phyloP scores from a whole-genome alignment of 2,888 invertebrate species.

The Colletes collaris region DNA sequence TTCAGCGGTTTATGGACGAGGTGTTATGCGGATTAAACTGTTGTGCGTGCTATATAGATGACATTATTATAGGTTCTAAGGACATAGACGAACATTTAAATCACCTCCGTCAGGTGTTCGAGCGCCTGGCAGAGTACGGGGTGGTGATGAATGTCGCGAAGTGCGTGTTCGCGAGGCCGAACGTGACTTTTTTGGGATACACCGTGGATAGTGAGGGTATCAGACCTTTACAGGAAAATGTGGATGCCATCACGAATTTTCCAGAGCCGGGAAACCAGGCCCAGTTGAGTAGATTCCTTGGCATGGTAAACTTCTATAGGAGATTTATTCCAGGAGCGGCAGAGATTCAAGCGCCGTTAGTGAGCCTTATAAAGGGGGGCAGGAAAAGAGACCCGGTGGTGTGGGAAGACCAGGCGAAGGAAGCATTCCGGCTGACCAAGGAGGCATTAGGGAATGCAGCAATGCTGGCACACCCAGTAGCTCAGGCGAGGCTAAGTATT shows the following conservation, averaged over 20 bases:
- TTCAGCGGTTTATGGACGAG: too few species aligned
- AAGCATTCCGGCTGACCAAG: slow-evolving; percentile 48
- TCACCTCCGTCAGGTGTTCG: too few species aligned
- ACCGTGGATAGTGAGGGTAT: slow-evolving; percentile 65
- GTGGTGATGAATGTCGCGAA: slow-evolving; percentile 72
- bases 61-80: too few species aligned
- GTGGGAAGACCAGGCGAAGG: slow-evolving; percentile 38
- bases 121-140: slow-evolving; percentile 42
- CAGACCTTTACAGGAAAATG: slow-evolving; percentile 72
- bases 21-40: too few species aligned
- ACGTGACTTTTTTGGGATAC: slow-evolving; percentile 71
- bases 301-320: slow-evolving; percentile 79
- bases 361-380: slow-evolving; percentile 51
- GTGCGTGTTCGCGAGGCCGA: slow-evolving; percentile 67
- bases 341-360: slow-evolving; percentile 20
- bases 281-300: slow-evolving; percentile 73
- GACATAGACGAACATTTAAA: too few species aligned
- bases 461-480: slow-evolving; percentile 45
- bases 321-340: neutral
- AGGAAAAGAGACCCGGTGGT: slow-evolving; percentile 13
- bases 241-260: slow-evolving; percentile 69
- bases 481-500: slow-evolving; percentile 46
- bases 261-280: slow-evolving; percentile 69
- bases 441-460: slow-evolving; percentile 28
- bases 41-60: too few species aligned